Percentiles rank a stretch among this genome's conserved stretches.
phyloP scores from a whole-genome alignment of 1,140 invertebrate species.

The Drosophila truncata region DNA sequence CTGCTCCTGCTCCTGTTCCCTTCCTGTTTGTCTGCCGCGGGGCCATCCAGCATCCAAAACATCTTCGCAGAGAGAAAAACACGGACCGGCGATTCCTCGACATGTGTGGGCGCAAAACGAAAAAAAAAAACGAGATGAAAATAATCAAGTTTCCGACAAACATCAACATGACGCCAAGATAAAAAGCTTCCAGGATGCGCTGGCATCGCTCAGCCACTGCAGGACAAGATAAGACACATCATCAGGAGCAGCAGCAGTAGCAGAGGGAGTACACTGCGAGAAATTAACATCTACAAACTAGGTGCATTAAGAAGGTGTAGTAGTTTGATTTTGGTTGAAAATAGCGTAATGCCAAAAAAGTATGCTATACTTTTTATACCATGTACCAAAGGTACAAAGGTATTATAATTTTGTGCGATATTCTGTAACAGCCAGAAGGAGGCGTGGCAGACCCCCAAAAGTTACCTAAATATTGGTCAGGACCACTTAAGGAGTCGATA shows the following conservation, averaged over 20 bases:
- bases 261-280: conserved; percentile 6
- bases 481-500: no score
- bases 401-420: no score
- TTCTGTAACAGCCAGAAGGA: no score
- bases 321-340: no score
- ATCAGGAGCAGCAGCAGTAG: conserved; percentile 35
- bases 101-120: conserved; percentile 51
- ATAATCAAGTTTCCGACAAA: conserved; percentile 84
- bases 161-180: conserved; percentile 83
- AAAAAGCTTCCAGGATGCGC: conserved; percentile 79
- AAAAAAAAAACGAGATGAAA: conserved; percentile 61
- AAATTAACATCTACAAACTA: background rate
- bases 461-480: no score
- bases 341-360: background rate
- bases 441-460: no score
- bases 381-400: no score
- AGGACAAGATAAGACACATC: conserved; percentile 82
- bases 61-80: conserved; percentile 47
- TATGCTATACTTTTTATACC: background rate
- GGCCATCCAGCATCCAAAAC: conserved; percentile 67
- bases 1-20: conserved; percentile 23
- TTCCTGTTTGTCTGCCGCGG: conserved; percentile 69
- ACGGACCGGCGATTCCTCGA: conserved; percentile 46
- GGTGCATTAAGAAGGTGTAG: no score
- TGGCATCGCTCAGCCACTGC: conserved; percentile 62